phyloP scores from a whole-genome alignment of 2,888 invertebrate species.

The Hermaeophaga mercurialis region DNA sequence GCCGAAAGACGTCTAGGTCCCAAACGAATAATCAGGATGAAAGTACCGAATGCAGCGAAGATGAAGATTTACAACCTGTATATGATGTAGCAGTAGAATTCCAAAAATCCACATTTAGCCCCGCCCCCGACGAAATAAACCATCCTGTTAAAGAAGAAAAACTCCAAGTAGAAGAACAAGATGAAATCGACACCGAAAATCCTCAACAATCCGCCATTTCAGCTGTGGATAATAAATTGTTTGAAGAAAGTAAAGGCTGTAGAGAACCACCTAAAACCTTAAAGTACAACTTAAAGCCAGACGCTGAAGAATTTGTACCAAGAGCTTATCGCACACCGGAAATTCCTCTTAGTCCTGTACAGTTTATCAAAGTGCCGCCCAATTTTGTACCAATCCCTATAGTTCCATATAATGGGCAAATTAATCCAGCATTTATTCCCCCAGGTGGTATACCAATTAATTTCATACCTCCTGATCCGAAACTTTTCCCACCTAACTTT shows the following conservation, averaged over 20 bases:
- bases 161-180: slow-evolving; percentile 1
- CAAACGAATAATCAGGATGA: slow-evolving; percentile 30
- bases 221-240: background rate
- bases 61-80: slow-evolving; percentile 29
- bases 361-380: slow-evolving; percentile 49
- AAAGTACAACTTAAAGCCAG: slow-evolving; percentile 51
- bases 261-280: slow-evolving; percentile 10
- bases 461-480: slow-evolving; percentile 50
- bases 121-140: background rate
- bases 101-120: background rate
- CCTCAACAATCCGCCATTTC: background rate
- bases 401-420: slow-evolving; percentile 46
- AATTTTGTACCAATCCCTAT: slow-evolving; percentile 52
- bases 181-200: background rate
- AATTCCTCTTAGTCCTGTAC: slow-evolving; percentile 42
- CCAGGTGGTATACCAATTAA: slow-evolving; percentile 49
- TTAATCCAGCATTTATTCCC: slow-evolving; percentile 48
- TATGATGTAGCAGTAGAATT: slow-evolving; percentile 19
- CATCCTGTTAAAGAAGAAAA: slow-evolving; percentile 8
- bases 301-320: slow-evolving; percentile 58
- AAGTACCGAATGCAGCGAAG: slow-evolving; percentile 46
- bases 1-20: slow-evolving; percentile 44
- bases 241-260: slow-evolving; percentile 4
- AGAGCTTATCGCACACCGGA: slow-evolving; percentile 47
- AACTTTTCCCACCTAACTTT: slow-evolving; percentile 39